These are phyloP conservation scores for Drosophila aldrichi DNA, from an alignment of 2,888 invertebrate species.

Conservation along the genomic window DNA sequence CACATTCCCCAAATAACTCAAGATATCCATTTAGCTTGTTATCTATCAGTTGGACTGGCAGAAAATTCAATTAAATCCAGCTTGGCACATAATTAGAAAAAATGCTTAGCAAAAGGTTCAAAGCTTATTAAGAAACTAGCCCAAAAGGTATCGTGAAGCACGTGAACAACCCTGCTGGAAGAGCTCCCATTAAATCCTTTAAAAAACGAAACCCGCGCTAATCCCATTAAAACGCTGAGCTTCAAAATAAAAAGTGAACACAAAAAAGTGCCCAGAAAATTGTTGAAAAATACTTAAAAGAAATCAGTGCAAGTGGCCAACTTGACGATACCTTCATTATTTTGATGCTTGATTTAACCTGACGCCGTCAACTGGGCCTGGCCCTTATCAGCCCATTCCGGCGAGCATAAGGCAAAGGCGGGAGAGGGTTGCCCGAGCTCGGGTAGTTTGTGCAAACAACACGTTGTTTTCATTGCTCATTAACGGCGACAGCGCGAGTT, in stretches of 20 bases:
- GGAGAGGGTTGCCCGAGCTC: constrained; percentile 7
- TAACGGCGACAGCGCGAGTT: constrained; percentile 81
- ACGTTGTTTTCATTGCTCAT: constrained; percentile 85
- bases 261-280: constrained; percentile 48
- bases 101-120: constrained; percentile 6
- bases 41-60: constrained; percentile 41
- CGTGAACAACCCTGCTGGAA: constrained; percentile 48
- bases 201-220: constrained; percentile 49
- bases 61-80: constrained; percentile 64
- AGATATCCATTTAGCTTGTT: neutral
- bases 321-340: constrained; percentile 77
- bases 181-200: constrained; percentile 50
- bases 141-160: constrained; percentile 26
- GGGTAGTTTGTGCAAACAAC: constrained; percentile 64
- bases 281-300: constrained; percentile 69
- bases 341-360: constrained; percentile 83
- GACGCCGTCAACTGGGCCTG: constrained; percentile 61
- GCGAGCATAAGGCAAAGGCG: constrained; percentile 12
- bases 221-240: constrained; percentile 72
- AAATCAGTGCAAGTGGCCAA: constrained; percentile 61
- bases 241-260: constrained; percentile 23
- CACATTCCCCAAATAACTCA: neutral
- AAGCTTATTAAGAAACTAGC: constrained; percentile 53
- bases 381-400: constrained; percentile 73
- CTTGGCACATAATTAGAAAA: constrained; percentile 60